These are phyloP conservation scores for Panurus biarmicus DNA, from an alignment of 2,113 vertebrate species.

Conservation along the genomic window DNA sequence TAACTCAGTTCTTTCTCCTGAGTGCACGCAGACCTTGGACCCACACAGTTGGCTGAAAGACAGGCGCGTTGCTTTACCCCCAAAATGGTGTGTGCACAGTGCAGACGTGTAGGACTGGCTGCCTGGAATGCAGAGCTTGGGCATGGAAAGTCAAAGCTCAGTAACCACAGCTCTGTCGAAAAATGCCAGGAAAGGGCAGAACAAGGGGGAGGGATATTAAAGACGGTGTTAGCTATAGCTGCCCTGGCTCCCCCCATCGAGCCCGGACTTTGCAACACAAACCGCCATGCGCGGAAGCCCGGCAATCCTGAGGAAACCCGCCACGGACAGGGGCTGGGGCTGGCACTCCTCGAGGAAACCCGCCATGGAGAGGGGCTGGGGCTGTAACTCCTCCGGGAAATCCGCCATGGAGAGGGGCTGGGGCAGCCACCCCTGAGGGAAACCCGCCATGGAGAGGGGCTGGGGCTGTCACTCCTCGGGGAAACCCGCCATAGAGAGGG, in stretches of 20 bases:
- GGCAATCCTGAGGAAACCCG: accelerated
- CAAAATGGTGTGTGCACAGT: not conserved
- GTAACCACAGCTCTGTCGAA: not conserved
- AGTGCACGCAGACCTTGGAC: accelerated
- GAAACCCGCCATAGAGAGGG: not conserved
- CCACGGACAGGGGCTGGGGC: not conserved
- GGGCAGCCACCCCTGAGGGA: not conserved
- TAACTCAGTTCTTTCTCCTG: not conserved
- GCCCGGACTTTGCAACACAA: accelerated
- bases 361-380: not conserved
- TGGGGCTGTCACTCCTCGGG: not conserved
- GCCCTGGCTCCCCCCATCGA: too few species aligned
- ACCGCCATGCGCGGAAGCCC: accelerated
- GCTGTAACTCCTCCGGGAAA: not conserved
- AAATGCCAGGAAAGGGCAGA: not conserved
- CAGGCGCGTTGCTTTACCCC: not conserved
- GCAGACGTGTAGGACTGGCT: not conserved
- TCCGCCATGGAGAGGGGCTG: not conserved
- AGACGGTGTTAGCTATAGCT: accelerated
- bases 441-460: not conserved
- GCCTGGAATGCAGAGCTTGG: not conserved
- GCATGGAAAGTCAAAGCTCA: not conserved
- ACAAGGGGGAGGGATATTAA: accelerated
- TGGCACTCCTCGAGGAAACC: not conserved
- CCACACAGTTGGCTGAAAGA: not conserved